Conservation (phyloP, 37 sponge, comb jelly and placozoan species). For the Lycopodina hypogea region DNA sequence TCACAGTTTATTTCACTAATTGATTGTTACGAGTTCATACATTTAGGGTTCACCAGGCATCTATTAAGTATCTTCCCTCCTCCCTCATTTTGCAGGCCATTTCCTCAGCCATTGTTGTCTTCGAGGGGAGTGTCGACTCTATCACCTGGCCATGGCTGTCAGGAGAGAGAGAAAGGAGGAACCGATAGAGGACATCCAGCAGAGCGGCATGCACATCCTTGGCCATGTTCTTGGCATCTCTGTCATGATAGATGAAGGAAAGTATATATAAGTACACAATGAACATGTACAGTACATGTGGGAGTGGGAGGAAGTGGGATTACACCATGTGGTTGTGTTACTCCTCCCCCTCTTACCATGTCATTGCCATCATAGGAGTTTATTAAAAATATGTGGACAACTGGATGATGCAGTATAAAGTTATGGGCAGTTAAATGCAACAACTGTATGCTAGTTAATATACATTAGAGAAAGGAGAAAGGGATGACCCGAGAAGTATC, state of each 20-base stretch:
- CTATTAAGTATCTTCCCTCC: conserved; percentile 39
- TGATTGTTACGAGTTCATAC: no score
- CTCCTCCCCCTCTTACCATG: no score
- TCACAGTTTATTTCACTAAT: no score
- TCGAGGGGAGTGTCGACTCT: not conserved
- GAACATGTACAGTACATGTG: not conserved
- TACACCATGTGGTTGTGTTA: no score
- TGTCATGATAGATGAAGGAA: conserved; percentile 6
- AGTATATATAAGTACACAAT: not conserved
- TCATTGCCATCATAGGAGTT: no score
- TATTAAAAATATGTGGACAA: no score
- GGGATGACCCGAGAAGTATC: no score
- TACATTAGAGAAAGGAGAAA: no score
- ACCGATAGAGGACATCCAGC: conserved; percentile 31
- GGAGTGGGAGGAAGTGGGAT: not conserved
- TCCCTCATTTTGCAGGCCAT: conserved; percentile 26
- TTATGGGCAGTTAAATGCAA: no score
- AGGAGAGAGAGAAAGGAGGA: not conserved
- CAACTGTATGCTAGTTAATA: no score
- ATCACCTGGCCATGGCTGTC: not conserved
- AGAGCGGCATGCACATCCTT: conserved; percentile 66
- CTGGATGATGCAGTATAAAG: no score
- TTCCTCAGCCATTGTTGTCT: conserved; percentile 19
- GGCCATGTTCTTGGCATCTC: conserved; percentile 82
- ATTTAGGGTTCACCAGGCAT: conserved; percentile 36